Evolutionary conservation across 2,113 vertebrate species (phyloP).

Genomic region (Oceanites oceanicus): DNA sequence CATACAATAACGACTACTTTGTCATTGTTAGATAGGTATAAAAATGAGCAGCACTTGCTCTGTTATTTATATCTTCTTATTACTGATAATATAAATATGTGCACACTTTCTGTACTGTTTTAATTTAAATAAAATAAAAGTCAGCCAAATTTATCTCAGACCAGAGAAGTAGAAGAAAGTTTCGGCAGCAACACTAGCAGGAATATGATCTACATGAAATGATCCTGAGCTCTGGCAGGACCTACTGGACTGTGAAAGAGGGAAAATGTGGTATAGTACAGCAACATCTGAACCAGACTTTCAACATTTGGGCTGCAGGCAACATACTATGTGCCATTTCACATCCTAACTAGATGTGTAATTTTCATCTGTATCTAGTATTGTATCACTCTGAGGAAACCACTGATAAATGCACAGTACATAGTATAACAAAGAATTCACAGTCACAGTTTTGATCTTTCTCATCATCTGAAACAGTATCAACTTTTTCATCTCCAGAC

Average conservation of each 20-base stretch:
- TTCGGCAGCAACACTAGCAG: background rate
- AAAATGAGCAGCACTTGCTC: background rate
- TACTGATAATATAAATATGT: background rate
- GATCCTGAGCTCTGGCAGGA: background rate
- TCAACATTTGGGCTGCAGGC: background rate
- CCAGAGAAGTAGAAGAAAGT: background rate
- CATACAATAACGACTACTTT: background rate
- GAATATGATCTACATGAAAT: background rate
- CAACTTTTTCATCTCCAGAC: background rate
- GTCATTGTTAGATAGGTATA: background rate
- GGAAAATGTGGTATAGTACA: background rate
- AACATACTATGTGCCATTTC: background rate
- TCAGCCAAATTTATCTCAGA: background rate
- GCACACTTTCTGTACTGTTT: background rate
- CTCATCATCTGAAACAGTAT: background rate
- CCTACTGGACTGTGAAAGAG: background rate
- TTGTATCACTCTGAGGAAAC: background rate
- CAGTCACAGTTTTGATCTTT: background rate
- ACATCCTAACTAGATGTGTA: fast-evolving
- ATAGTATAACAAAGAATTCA: background rate
- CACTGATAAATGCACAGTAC: background rate
- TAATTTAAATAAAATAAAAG: background rate
- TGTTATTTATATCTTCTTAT: background rate
- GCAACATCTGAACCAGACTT: background rate
- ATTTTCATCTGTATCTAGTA: background rate